These are phyloP conservation scores for Tinamus guttatus DNA, from an alignment of 2,113 vertebrate genomes.

Conservation along the genomic window DNA sequence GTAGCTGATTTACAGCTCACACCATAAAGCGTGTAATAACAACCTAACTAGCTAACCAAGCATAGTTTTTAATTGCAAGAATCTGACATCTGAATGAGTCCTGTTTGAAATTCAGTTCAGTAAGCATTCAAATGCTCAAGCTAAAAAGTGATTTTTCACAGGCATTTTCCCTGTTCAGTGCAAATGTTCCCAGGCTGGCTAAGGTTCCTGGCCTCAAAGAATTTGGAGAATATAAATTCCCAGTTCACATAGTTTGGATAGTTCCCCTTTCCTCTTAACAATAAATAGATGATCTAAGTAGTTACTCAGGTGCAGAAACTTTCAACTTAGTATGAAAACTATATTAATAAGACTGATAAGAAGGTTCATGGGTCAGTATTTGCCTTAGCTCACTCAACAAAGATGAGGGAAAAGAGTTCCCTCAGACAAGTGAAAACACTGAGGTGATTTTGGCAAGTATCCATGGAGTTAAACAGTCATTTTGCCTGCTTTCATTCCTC, in stretches of 20 bases:
- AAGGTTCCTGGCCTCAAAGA: neutral
- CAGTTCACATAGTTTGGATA: neutral
- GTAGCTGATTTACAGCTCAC: constrained; percentile 65
- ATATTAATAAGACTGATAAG: neutral
- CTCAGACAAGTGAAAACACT: neutral
- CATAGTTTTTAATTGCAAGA: constrained; percentile 61
- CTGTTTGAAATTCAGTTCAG: constrained; percentile 52
- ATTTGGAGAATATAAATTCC: neutral
- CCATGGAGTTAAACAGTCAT: neutral
- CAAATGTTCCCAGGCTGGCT: neutral
- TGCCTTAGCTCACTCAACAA: neutral
- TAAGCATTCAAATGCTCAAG: constrained; percentile 19
- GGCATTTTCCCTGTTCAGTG: neutral
- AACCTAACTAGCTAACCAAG: constrained; percentile 49
- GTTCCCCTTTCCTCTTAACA: neutral
- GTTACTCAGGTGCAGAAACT: neutral
- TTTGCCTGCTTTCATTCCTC: neutral
- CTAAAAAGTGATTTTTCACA: constrained; percentile 44
- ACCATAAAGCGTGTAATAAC: constrained; percentile 48
- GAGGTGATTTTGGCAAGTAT: neutral
- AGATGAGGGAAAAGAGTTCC: neutral
- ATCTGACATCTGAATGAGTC: constrained; percentile 53
- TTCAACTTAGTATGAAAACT: neutral
- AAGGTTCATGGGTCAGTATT: neutral
- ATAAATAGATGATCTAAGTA: neutral